These are phyloP conservation scores for Chloroceryle aenea DNA, from an alignment of 2,113 vertebrate genomes.

Conservation along the genomic window DNA sequence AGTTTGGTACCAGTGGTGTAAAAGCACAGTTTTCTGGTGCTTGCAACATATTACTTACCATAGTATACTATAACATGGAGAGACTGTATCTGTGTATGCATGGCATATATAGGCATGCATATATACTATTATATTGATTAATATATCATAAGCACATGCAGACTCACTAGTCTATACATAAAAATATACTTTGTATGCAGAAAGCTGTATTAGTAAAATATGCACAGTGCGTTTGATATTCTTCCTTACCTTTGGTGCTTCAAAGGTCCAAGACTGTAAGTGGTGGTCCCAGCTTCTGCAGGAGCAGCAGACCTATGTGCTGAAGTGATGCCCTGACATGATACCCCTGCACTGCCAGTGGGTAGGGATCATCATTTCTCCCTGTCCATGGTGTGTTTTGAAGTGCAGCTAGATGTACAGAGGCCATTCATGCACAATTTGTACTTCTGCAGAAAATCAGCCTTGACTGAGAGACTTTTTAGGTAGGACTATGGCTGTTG, in stretches of 20 bases:
- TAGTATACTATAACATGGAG: accelerated
- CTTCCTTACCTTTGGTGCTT: neutral
- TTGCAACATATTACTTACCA: accelerated
- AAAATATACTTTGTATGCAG: neutral
- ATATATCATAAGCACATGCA: neutral
- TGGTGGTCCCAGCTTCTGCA: neutral
- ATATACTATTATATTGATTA: neutral
- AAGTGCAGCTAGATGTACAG: neutral
- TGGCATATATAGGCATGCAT: accelerated
- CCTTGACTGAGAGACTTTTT: neutral
- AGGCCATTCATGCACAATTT: neutral
- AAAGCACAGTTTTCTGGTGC: neutral
- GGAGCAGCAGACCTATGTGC: neutral
- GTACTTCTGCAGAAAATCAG: neutral
- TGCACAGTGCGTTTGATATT: neutral
- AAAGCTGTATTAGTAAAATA: neutral
- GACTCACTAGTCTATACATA: neutral
- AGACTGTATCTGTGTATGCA: neutral
- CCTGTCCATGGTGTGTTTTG: neutral
- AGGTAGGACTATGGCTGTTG: neutral
- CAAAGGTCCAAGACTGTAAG: neutral
- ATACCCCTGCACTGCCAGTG: accelerated
- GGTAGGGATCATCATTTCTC: neutral
- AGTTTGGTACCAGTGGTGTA: neutral
- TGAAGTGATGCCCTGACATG: neutral